Evolutionary conservation across 2,888 invertebrate genomes (phyloP), one percentile per base, ranked within the genome.

Genomic region (Meiosimyza decipiens): DNA sequence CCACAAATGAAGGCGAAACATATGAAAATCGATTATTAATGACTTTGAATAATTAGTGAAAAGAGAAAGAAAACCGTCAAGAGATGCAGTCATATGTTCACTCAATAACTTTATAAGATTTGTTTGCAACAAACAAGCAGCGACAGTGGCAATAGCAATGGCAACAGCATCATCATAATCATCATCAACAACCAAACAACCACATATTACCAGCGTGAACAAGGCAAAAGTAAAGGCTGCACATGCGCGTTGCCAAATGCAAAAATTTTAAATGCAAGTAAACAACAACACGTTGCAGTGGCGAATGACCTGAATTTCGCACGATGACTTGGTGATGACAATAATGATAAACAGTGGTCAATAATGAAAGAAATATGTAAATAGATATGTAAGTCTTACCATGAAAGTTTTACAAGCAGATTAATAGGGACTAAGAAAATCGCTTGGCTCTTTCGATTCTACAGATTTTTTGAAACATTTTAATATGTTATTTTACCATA

Each of bases 11-110:
- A 33, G n/a, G 52, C 52, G 40, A 11, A 13, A 52, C 68, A 59
- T 74, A 70, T 76, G 79, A 78, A 83, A 83, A 83, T 84, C 83
- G 83, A 81, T 83, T 83, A 81, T 82, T 82, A 83, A 83, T 81
- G 81, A 79, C 80, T 81, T 79, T 80, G 73, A 79, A 81, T 80
- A 81, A 80, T 79, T 79, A 81, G 64, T 63, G 71, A 72, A 69
- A 55, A 16, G 47, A 55, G 28, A 40, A 67, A 55, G 52, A 18
- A 54, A 54, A 54, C 1, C 12, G 9, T 6, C 40, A 40, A 40
- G 9, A 40, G 40, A 40, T 40, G 40, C 40, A 40, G 6, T 9
- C 40, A 40, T 5, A 11, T 18, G 18, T 18, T 28, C n/a, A 28
- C 6, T 66, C 40, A 66, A 66, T 66, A 40, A 66, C 66, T 54